Conservation (phyloP, 2,113 vertebrate genomes). For the Cololabis saira region DNA sequence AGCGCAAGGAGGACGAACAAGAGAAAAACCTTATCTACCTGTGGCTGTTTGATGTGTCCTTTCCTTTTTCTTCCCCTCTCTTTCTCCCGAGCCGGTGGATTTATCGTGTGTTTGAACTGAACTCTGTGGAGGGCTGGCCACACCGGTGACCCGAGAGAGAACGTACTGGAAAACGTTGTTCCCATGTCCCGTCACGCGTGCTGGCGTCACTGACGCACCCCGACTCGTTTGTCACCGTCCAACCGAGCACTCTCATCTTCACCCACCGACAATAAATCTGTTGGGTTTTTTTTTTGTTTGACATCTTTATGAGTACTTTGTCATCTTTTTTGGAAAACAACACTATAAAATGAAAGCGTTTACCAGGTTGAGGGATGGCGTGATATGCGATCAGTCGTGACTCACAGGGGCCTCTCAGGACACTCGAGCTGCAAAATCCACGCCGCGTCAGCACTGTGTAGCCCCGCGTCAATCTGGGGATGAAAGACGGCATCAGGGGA, state of each 20-base stretch:
- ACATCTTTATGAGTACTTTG: constrained; percentile 46
- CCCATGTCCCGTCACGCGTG: constrained; percentile 31
- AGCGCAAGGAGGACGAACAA: constrained; percentile 32
- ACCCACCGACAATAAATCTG: constrained; percentile 75
- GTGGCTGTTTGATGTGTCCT: constrained; percentile 52
- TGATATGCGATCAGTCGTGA: constrained; percentile 38
- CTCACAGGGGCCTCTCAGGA: constrained; percentile 31
- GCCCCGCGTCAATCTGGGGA: constrained; percentile 27
- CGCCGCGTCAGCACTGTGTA: constrained; percentile 17
- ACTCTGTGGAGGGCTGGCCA: constrained; percentile 67
- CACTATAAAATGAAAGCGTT: constrained; percentile 9
- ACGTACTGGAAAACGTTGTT: constrained; percentile 72
- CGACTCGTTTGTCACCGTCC: constrained; percentile 64
- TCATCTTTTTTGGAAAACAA: constrained; percentile 16
- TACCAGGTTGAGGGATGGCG: not conserved
- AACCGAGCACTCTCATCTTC: constrained; percentile 61
- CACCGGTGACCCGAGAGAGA: constrained; percentile 59
- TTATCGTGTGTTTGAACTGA: constrained; percentile 36
- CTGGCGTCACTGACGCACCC: constrained; percentile 42
- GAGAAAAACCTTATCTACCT: constrained; percentile 55
- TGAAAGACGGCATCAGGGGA: constrained; percentile 16
- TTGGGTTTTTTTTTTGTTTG: constrained; percentile 67
- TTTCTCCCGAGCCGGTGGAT: constrained; percentile 34
- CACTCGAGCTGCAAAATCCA: constrained; percentile 22
- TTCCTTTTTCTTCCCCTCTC: constrained; percentile 24